Evolutionary conservation across 92 coral and sea anemone species (phyloP).

Genomic region (Siderastrea radians): DNA sequence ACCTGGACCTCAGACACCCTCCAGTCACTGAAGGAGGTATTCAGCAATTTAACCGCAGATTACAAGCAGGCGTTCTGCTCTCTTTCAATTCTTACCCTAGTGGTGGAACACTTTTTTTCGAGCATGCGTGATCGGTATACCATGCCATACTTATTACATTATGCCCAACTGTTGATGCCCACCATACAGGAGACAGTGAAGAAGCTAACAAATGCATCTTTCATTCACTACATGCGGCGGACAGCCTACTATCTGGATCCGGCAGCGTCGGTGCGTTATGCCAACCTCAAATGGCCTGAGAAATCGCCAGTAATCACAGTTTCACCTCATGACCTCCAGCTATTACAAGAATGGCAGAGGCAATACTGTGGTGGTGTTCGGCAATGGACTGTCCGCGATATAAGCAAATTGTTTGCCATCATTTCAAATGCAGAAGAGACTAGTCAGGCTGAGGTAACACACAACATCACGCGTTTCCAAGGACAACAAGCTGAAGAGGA

Average conservation of each 20-base stretch:
- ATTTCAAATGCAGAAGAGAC: slow-evolving; percentile 1
- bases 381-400: slow-evolving; percentile 1
- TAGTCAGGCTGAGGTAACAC: not conserved
- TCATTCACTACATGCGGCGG: slow-evolving; percentile 9
- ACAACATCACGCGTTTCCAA: not conserved
- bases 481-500: slow-evolving; percentile 27
- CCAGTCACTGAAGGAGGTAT: too few relatives aligned
- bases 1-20: too few relatives aligned
- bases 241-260: slow-evolving; percentile 19
- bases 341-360: slow-evolving; percentile 18
- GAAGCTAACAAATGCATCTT: slow-evolving; percentile 14
- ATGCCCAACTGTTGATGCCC: slow-evolving; percentile 15
- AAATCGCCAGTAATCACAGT: not conserved
- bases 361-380: slow-evolving; percentile 15
- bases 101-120: not conserved
- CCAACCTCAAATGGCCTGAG: not conserved
- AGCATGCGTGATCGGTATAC: not conserved
- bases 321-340: not conserved
- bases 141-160: slow-evolving; percentile 12
- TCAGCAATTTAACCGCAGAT: too few relatives aligned
- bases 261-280: slow-evolving; percentile 10
- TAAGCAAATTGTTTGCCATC: slow-evolving; percentile 12
- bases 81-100: too few relatives aligned
- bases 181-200: slow-evolving; percentile 18
- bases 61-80: too few relatives aligned